Percentiles rank a stretch among this genome's conserved stretches.
Evolutionary conservation across 2,888 invertebrate genomes (phyloP).

Genomic region (Ashinkailepas kermadecensis): DNA sequence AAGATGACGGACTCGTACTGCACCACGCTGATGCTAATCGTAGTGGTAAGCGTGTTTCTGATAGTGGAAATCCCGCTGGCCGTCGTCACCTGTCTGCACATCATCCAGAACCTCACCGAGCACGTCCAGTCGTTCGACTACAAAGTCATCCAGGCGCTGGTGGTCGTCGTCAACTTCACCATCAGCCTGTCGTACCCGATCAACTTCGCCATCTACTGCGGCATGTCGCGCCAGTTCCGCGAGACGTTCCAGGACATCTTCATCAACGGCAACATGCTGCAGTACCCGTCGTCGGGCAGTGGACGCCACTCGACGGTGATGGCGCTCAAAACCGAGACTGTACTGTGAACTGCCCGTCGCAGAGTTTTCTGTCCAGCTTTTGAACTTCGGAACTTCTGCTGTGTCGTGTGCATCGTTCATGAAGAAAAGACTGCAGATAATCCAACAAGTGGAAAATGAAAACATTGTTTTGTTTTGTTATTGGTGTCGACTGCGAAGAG

Average conservation of each 20-base stretch:
- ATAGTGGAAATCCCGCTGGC: conserved; percentile 76
- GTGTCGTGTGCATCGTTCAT: neutral
- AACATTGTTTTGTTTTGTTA: neutral
- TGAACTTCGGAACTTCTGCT: neutral
- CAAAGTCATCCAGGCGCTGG: conserved; percentile 66
- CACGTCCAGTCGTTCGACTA: conserved; percentile 50
- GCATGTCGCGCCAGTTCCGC: conserved; percentile 88
- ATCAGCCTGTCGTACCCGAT: conserved; percentile 73
- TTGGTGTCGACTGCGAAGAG: neutral
- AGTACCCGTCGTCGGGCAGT: neutral
- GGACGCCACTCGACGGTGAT: conserved; percentile 31
- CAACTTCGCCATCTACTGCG: conserved; percentile 73
- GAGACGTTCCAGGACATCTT: conserved; percentile 82
- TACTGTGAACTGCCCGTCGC: neutral
- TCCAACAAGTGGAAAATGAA: neutral
- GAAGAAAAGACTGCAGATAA: neutral
- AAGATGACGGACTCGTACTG: conserved; percentile 70
- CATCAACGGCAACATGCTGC: conserved; percentile 41
- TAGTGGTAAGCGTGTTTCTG: conserved; percentile 75
- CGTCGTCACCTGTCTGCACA: conserved; percentile 71
- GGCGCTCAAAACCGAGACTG: conserved; percentile 25
- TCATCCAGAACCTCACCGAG: conserved; percentile 41
- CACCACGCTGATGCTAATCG: conserved; percentile 78
- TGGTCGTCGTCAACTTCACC: conserved; percentile 82
- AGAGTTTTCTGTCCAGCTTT: neutral